These are phyloP conservation scores for Lutjanus erythropterus DNA, from an alignment of 2,113 vertebrate species.

Conservation along the genomic window DNA sequence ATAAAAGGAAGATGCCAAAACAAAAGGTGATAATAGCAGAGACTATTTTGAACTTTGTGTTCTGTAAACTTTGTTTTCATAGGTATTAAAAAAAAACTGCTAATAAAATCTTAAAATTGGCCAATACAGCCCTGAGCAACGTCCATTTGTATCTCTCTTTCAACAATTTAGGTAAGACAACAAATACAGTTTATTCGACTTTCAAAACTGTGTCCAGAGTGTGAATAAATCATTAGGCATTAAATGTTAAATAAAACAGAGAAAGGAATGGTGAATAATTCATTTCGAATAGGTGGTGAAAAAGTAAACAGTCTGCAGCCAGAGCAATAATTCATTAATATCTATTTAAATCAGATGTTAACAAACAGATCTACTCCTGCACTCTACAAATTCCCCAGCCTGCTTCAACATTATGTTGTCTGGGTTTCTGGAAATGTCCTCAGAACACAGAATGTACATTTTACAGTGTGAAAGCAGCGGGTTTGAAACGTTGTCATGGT, in stretches of 20 bases:
- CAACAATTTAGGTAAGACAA: slow-evolving; percentile 71
- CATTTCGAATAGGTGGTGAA: slow-evolving; percentile 76
- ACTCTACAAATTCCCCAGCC: not conserved
- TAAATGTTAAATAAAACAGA: slow-evolving; percentile 83
- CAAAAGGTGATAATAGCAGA: slow-evolving; percentile 32
- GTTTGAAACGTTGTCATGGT: not conserved
- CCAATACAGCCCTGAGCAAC: slow-evolving; percentile 73
- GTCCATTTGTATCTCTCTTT: slow-evolving; percentile 64
- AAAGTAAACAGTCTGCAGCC: slow-evolving; percentile 78
- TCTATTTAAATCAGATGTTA: slow-evolving; percentile 76
- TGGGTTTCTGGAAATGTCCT: not conserved
- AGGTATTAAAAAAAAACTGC: slow-evolving; percentile 25
- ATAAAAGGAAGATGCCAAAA: slow-evolving; percentile 21
- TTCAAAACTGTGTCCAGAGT: slow-evolving; percentile 70
- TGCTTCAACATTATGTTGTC: slow-evolving; percentile 22
- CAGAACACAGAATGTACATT: not conserved
- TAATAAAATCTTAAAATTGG: slow-evolving; percentile 61
- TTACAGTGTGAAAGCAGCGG: not conserved
- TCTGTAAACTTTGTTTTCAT: slow-evolving; percentile 1
- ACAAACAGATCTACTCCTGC: slow-evolving; percentile 64
- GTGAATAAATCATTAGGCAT: slow-evolving; percentile 82
- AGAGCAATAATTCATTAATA: slow-evolving; percentile 78
- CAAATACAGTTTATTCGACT: slow-evolving; percentile 77
- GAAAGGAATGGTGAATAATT: slow-evolving; percentile 78
- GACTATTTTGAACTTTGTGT: slow-evolving; percentile 27